Evolutionary conservation across 2,113 vertebrate genomes (phyloP).

Genomic region (Rhinoderma darwinii): DNA sequence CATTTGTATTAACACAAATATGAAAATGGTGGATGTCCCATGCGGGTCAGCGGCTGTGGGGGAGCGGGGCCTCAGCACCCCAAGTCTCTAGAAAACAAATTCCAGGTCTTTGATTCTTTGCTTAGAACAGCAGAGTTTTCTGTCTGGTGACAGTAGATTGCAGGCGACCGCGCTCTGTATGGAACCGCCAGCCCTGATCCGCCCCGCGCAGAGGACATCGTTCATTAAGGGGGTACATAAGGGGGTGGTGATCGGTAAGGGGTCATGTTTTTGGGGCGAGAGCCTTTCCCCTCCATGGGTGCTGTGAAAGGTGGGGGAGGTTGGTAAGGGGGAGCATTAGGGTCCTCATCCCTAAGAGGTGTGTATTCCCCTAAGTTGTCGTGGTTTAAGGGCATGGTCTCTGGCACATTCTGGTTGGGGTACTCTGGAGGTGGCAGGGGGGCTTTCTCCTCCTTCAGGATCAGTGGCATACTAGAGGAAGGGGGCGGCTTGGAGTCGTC

Average conservation of each 20-base stretch:
- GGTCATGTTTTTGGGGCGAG: slow-evolving; percentile 98
- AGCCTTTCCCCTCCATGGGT: slow-evolving; percentile 94
- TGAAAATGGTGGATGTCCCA: slow-evolving; percentile 76
- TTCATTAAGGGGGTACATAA: slow-evolving; percentile 94
- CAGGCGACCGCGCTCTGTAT: slow-evolving; percentile 71
- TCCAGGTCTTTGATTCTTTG: slow-evolving; percentile 68
- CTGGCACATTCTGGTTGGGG: slow-evolving; percentile 88
- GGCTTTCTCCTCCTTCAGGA: slow-evolving; percentile 96
- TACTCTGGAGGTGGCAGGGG: slow-evolving; percentile 92
- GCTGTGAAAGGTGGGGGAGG: slow-evolving; percentile 93
- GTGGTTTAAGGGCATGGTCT: slow-evolving; percentile 90
- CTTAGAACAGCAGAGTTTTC: slow-evolving; percentile 57
- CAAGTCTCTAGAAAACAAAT: slow-evolving; percentile 50
- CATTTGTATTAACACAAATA: slow-evolving; percentile 52
- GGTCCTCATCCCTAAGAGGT: slow-evolving; percentile 90
- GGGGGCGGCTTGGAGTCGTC: slow-evolving; percentile 95
- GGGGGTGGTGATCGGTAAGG: slow-evolving; percentile 94
- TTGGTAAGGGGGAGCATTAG: slow-evolving; percentile 93
- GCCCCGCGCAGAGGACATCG: slow-evolving; percentile 65
- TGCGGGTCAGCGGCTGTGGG: slow-evolving; percentile 70
- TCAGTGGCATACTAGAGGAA: slow-evolving; percentile 95
- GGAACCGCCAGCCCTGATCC: slow-evolving; percentile 79
- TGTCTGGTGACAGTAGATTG: slow-evolving; percentile 68
- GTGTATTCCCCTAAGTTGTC: slow-evolving; percentile 91
- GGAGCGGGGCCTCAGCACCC: slow-evolving; percentile 61